Conservation (phyloP, 2,797 vertebrate genomes). For the Manis javanica region DNA sequence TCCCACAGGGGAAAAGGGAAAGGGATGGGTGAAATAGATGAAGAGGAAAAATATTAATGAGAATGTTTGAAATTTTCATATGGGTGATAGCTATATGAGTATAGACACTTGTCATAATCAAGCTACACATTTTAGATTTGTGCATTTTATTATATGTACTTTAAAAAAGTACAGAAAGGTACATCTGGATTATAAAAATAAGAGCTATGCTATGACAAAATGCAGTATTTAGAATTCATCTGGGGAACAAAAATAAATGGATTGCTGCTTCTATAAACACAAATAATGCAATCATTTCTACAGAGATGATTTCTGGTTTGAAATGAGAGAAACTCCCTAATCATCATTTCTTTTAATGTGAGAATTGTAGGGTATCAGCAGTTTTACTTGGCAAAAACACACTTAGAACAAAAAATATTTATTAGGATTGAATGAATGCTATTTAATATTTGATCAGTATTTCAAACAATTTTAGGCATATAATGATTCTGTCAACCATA, state of each 20-base stretch:
- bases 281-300: neutral
- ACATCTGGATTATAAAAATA: no score
- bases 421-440: slow-evolving; percentile 54
- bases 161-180: no score
- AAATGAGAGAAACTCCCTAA: neutral
- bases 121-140: no score
- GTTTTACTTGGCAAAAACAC: slow-evolving; percentile 19
- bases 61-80: no score
- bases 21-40: no score
- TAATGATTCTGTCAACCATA: neutral
- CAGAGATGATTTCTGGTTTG: neutral
- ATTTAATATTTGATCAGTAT: slow-evolving; percentile 72
- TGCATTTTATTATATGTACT: no score
- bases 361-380: neutral
- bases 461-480: slow-evolving; percentile 51
- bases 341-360: neutral
- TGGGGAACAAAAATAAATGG: neutral
- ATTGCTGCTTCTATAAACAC: neutral
- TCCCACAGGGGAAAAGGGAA: no score
- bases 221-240: neutral
- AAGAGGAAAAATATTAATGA: no score
- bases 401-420: slow-evolving; percentile 46
- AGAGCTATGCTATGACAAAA: neutral
- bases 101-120: no score
- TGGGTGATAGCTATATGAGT: no score